A percentile compares a stretch with the other conserved stretches of the same genome.
Evolutionary conservation across 2,888 invertebrate genomes (phyloP).

Genomic region (Metopia argyrocephala): DNA sequence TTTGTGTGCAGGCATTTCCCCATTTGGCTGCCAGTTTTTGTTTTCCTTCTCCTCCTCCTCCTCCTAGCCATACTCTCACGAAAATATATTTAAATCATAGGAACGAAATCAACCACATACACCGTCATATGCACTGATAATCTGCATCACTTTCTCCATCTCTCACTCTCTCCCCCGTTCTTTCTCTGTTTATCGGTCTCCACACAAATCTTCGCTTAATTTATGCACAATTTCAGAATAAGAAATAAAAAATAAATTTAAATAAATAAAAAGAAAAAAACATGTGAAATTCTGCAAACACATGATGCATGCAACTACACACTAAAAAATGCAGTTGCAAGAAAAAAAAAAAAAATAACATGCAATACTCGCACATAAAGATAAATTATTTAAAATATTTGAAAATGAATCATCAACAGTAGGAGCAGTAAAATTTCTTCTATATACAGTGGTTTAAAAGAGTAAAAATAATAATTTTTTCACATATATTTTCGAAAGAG

Average conservation of each 20-base stretch:
- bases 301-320: background rate
- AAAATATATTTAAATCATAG: slow-evolving; percentile 44
- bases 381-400: slow-evolving; percentile 67
- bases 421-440: too few species aligned
- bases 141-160: background rate
- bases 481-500: too few species aligned
- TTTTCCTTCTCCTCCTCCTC: background rate
- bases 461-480: too few species aligned
- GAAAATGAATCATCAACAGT: slow-evolving; percentile 66
- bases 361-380: slow-evolving; percentile 62
- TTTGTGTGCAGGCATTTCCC: slow-evolving; percentile 44
- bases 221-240: background rate
- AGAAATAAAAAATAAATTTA: background rate
- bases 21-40: slow-evolving; percentile 58
- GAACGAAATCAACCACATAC: slow-evolving; percentile 13
- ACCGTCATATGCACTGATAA: background rate
- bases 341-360: slow-evolving; percentile 39
- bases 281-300: background rate
- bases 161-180: background rate
- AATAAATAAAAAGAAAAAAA: background rate
- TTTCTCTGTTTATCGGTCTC: background rate
- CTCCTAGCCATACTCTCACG: background rate
- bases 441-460: too few species aligned
- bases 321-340: slow-evolving; percentile 27
- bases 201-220: background rate